Conservation (phyloP, 2,888 invertebrate genomes). For the Atherix ibis region DNA sequence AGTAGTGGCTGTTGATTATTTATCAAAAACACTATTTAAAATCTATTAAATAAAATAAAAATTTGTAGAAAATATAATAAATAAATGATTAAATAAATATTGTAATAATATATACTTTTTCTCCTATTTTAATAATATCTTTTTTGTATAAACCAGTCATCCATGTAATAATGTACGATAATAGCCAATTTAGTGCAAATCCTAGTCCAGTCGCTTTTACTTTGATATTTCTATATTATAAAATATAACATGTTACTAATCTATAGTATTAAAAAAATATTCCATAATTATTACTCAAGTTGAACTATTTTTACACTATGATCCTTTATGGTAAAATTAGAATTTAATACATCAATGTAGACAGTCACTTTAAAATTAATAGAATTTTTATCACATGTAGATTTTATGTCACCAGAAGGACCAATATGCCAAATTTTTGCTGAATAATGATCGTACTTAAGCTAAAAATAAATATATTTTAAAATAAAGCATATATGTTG, state of each 20-base stretch:
- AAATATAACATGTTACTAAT: not conserved
- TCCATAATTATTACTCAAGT: not conserved
- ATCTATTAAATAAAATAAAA: too few relatives aligned
- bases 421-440: constrained; percentile 5
- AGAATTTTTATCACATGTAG: not conserved
- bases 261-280: not conserved
- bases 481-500: not conserved
- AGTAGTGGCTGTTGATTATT: too few relatives aligned
- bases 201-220: constrained; percentile 4
- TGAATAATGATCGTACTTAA: not conserved
- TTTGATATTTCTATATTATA: constrained; percentile 1
- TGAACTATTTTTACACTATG: not conserved
- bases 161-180: constrained; percentile 2
- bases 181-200: constrained; percentile 3
- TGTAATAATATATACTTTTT: not conserved
- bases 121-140: not conserved
- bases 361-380: constrained; percentile 1
- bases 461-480: constrained; percentile 1
- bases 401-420: constrained; percentile 3
- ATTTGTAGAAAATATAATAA: too few relatives aligned
- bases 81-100: too few relatives aligned
- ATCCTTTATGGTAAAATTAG: not conserved
- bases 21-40: too few relatives aligned
- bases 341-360: not conserved
- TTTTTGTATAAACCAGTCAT: constrained; percentile 2